phyloP scores from a whole-genome alignment of 2,888 invertebrate species.

The Acheta domesticus region DNA sequence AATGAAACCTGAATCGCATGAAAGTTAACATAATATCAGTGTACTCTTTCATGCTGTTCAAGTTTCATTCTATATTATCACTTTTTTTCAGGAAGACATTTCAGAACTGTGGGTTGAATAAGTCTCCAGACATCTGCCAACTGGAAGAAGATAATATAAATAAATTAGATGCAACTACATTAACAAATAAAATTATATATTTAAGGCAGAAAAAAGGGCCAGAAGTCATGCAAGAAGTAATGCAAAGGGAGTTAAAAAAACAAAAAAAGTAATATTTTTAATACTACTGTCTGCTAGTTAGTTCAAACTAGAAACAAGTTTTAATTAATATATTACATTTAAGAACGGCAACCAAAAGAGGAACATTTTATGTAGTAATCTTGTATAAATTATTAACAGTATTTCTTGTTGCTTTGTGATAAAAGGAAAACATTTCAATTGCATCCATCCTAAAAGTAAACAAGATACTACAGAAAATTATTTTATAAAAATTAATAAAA shows the following conservation, averaged over 20 bases:
- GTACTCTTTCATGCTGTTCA: conserved; percentile 22
- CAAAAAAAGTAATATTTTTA: background rate
- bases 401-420: too few relatives aligned
- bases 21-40: background rate
- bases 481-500: too few relatives aligned
- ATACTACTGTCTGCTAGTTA: background rate
- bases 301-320: background rate
- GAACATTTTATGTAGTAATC: too few relatives aligned
- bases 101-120: conserved; percentile 53
- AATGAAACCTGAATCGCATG: too few relatives aligned
- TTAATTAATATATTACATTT: too few relatives aligned
- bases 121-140: conserved; percentile 56
- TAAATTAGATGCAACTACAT: background rate
- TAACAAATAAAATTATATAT: background rate
- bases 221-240: background rate
- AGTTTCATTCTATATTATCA: conserved; percentile 21
- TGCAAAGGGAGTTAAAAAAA: background rate
- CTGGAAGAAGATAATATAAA: conserved; percentile 44
- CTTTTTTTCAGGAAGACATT: conserved; percentile 49
- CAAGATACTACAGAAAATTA: too few relatives aligned
- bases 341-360: too few relatives aligned
- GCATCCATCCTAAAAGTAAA: too few relatives aligned
- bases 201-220: background rate
- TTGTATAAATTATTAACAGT: too few relatives aligned
- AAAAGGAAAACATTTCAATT: too few relatives aligned